Percentiles rank a stretch among this genome's conserved stretches.
These are phyloP conservation scores for Typhlomys cinereus DNA, from an alignment of 2,113 vertebrate species.

Conservation along the genomic window DNA sequence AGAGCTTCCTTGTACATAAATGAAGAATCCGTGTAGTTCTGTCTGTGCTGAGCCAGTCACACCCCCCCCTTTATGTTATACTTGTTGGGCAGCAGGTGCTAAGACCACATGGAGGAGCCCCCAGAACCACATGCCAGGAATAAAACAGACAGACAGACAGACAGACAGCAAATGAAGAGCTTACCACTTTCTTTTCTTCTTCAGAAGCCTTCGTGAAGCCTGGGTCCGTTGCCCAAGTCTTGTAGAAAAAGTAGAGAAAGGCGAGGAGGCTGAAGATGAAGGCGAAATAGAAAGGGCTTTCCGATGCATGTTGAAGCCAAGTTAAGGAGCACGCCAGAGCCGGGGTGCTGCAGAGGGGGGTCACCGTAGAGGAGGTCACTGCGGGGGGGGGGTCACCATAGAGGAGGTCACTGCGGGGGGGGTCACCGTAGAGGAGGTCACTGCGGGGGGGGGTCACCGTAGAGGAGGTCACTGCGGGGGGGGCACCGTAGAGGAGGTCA, in stretches of 20 bases:
- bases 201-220: slow-evolving; percentile 92
- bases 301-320: slow-evolving; percentile 83
- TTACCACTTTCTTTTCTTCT: slow-evolving; percentile 94
- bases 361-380: too few species aligned
- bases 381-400: too few species aligned
- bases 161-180: slow-evolving; percentile 27
- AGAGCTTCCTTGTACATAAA: background rate
- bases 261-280: slow-evolving; percentile 86
- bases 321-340: slow-evolving; percentile 85
- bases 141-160: background rate
- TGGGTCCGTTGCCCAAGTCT: slow-evolving; percentile 92
- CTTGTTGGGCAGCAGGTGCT: background rate
- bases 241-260: slow-evolving; percentile 93
- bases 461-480: too few species aligned
- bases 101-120: background rate
- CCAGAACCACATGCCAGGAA: background rate
- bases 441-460: too few species aligned
- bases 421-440: too few species aligned
- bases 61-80: background rate
- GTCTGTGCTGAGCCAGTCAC: background rate
- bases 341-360: background rate
- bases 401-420: too few species aligned
- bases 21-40: background rate
- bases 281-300: slow-evolving; percentile 83
- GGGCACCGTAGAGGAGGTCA: too few species aligned